phyloP scores from a whole-genome alignment of 2,888 invertebrate species.

The Macrophya annulata region DNA sequence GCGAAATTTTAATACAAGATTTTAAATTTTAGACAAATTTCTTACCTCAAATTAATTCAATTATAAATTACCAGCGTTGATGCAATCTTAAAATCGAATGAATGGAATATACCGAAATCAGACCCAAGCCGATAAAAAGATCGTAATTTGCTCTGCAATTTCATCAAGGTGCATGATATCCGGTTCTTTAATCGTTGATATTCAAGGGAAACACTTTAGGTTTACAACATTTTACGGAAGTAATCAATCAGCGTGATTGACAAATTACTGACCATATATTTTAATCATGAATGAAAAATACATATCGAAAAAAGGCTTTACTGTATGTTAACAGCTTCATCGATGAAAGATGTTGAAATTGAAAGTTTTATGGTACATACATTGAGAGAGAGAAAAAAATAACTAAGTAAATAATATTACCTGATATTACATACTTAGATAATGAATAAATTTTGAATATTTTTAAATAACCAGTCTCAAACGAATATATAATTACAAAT shows the following conservation, averaged over 20 bases:
- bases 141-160: conserved; percentile 30
- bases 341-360: neutral
- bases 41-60: neutral
- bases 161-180: neutral
- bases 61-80: neutral
- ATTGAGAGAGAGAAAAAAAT: neutral
- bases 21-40: neutral
- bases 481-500: neutral
- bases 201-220: neutral
- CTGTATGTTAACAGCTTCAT: neutral
- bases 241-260: neutral
- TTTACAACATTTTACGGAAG: neutral
- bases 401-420: neutral
- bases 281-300: neutral
- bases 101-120: neutral
- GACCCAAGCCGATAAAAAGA: conserved; percentile 7
- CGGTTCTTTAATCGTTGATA: neutral
- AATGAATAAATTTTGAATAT: neutral
- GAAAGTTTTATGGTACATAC: neutral
- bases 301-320: neutral
- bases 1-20: neutral
- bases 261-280: neutral
- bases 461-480: neutral
- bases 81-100: neutral
- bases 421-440: neutral